phyloP scores from a whole-genome alignment of 2,888 invertebrate species.

The Herminia tarsipennalis region DNA sequence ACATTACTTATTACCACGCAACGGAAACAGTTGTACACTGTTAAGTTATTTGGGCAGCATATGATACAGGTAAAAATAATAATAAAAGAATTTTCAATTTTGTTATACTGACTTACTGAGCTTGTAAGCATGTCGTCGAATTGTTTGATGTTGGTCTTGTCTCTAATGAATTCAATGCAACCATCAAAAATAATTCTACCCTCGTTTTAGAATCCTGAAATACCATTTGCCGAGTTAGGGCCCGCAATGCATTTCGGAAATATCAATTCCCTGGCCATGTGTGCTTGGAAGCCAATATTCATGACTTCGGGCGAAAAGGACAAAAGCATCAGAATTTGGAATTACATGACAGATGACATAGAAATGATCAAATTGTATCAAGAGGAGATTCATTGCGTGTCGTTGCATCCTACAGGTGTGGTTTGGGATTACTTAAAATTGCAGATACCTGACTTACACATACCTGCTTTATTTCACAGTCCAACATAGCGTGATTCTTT shows the following conservation, averaged over 20 bases:
- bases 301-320: constrained; percentile 93
- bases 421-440: too few species aligned
- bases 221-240: constrained; percentile 88
- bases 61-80: constrained; percentile 78
- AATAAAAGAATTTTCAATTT: too few species aligned
- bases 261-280: constrained; percentile 92
- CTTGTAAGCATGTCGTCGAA: neutral
- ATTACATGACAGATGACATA: constrained; percentile 93
- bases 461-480: too few species aligned
- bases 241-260: constrained; percentile 92
- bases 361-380: constrained; percentile 93
- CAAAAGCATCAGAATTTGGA: constrained; percentile 95
- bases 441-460: too few species aligned
- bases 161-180: too few species aligned
- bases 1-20: constrained; percentile 87
- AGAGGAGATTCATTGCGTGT: constrained; percentile 92
- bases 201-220: constrained; percentile 80
- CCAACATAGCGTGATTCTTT: too few species aligned
- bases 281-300: constrained; percentile 95
- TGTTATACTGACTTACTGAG: neutral
- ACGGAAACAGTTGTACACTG: constrained; percentile 89
- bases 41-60: constrained; percentile 88
- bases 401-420: constrained; percentile 88
- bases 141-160: too few species aligned
- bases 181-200: neutral